phyloP scores from a whole-genome alignment of 2,113 vertebrate species.

The Anoura caudifer region DNA sequence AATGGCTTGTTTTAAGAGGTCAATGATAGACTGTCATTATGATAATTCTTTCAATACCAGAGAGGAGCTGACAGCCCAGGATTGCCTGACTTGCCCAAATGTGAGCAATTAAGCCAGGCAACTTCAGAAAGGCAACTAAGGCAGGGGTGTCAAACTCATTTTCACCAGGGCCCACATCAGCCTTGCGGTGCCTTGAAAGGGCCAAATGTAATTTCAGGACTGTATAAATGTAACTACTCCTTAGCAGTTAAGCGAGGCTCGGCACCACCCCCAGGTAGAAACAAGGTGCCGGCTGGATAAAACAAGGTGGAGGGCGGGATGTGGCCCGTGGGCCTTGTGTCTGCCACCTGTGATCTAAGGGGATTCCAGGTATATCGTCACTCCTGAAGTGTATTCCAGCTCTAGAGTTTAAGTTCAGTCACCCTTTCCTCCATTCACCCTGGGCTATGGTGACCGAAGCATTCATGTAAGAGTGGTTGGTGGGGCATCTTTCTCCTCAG shows the following conservation, averaged over 20 bases:
- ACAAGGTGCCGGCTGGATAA: too few relatives aligned
- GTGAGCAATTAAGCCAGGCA: background rate
- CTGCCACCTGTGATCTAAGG: background rate
- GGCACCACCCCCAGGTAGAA: too few relatives aligned
- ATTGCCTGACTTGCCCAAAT: background rate
- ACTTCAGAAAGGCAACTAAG: background rate
- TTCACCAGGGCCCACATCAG: too few relatives aligned
- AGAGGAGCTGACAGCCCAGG: background rate
- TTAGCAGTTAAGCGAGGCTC: too few relatives aligned
- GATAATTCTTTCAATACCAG: background rate
- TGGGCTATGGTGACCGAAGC: background rate
- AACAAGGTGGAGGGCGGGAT: too few relatives aligned
- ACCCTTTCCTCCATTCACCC: background rate
- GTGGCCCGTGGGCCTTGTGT: too few relatives aligned
- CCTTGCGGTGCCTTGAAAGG: too few relatives aligned
- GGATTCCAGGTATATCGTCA: background rate
- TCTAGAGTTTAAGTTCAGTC: background rate
- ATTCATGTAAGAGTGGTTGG: background rate
- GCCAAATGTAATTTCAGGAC: too few relatives aligned
- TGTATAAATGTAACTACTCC: too few relatives aligned
- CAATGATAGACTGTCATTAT: conserved; percentile 25
- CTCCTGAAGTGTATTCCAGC: background rate
- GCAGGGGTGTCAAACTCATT: background rate
- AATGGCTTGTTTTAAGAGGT: conserved; percentile 27
- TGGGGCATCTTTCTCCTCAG: background rate